Conservation (phyloP, 2,797 vertebrate genomes). For the Podarcis siculus region DNA sequence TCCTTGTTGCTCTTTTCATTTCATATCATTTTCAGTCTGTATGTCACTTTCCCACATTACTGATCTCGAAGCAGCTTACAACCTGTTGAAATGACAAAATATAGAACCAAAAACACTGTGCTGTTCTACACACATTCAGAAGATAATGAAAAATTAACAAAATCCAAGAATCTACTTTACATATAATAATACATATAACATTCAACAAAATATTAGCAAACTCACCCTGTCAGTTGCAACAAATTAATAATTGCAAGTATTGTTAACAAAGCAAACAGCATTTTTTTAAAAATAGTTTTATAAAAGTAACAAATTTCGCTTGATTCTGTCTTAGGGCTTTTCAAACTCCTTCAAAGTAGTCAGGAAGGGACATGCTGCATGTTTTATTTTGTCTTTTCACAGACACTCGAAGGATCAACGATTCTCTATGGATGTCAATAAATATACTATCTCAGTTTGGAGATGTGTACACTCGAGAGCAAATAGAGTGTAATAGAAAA, state of each 20-base stretch:
- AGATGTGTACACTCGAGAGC: slow-evolving; percentile 17
- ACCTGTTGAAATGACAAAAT: no score
- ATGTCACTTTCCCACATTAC: no score
- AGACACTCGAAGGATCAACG: background rate
- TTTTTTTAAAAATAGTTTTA: background rate
- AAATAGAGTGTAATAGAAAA: background rate
- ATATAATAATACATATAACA: no score
- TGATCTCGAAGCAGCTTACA: no score
- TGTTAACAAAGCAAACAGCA: background rate
- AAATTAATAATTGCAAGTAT: background rate
- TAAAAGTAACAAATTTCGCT: background rate
- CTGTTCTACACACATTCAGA: no score
- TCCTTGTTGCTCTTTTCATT: slow-evolving; percentile 20
- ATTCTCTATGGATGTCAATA: no score
- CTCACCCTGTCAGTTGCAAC: no score
- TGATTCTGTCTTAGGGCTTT: background rate
- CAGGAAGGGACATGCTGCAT: background rate
- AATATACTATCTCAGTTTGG: background rate
- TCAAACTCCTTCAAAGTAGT: background rate
- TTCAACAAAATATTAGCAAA: no score
- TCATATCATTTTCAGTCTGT: no score
- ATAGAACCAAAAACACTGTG: no score
- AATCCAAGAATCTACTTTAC: no score
- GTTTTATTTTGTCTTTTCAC: background rate
- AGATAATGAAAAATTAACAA: no score